phyloP scores from a whole-genome alignment of 2,888 invertebrate species.

The Ormyrus labotus region DNA sequence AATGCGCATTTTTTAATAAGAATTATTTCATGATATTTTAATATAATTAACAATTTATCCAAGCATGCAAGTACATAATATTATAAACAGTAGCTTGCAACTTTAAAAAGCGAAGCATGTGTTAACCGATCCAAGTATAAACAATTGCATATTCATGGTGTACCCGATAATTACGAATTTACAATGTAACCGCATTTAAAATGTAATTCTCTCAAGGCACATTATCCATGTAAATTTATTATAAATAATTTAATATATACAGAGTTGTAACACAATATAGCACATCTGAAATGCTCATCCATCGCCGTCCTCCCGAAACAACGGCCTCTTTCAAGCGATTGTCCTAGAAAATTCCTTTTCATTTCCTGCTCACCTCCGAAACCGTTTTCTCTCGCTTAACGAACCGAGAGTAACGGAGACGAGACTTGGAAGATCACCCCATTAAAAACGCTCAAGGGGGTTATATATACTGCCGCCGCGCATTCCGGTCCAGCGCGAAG shows the following conservation, averaged over 20 bases:
- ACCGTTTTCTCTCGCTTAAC: slow-evolving; percentile 13
- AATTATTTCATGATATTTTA: too few relatives aligned
- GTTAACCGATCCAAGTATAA: not conserved
- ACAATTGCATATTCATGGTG: not conserved
- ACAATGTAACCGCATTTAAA: not conserved
- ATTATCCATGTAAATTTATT: slow-evolving; percentile 6
- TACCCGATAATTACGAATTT: not conserved
- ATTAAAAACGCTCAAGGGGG: slow-evolving; percentile 34
- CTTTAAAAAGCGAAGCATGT: not conserved
- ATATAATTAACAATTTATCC: too few relatives aligned
- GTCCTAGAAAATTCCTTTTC: slow-evolving; percentile 40
- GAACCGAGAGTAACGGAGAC: not conserved
- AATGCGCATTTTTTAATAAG: too few relatives aligned
- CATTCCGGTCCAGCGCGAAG: slow-evolving; percentile 30
- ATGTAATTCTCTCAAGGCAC: not conserved
- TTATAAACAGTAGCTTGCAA: too few relatives aligned
- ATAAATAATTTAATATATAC: slow-evolving; percentile 23
- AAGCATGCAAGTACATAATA: too few relatives aligned
- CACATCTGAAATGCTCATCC: not conserved
- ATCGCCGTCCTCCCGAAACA: not conserved
- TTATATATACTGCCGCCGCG: not conserved
- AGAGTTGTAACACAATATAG: not conserved
- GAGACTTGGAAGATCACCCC: slow-evolving; percentile 38
- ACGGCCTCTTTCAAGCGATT: not conserved
- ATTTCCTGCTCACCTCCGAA: slow-evolving; percentile 5